Percentiles rank a stretch among this genome's conserved stretches.
Conservation (phyloP, 1,140 invertebrate genomes). For the Heliconius hewitsoni region DNA sequence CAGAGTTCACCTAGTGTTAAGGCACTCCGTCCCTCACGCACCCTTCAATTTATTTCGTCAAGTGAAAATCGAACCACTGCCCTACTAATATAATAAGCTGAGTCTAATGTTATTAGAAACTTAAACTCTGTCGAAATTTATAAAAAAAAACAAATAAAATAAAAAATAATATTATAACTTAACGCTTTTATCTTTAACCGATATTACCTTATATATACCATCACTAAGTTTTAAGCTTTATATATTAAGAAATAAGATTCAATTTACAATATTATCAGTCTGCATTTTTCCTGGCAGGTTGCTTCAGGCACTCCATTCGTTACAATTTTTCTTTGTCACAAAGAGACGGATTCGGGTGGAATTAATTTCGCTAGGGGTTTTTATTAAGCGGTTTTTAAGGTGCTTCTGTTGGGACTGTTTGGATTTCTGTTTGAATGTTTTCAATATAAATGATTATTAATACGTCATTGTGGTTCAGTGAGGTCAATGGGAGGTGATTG, state of each 20-base stretch:
- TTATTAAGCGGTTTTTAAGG: conserved; percentile 73
- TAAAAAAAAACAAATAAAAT: too few species aligned
- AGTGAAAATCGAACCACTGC: too few species aligned
- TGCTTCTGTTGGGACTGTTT: conserved; percentile 44
- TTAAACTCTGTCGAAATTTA: too few species aligned
- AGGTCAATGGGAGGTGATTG: neutral
- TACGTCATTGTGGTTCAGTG: neutral
- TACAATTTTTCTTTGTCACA: conserved; percentile 80
- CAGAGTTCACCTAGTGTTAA: too few species aligned
- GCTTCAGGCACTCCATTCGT: conserved; percentile 67
- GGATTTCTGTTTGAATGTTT: conserved; percentile 33
- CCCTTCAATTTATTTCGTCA: too few species aligned
- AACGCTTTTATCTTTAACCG: conserved; percentile 37
- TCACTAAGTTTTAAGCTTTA: too few species aligned
- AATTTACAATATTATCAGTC: conserved; percentile 29
- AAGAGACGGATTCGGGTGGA: conserved; percentile 73
- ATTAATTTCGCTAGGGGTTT: conserved; percentile 70
- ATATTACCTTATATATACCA: conserved; percentile 15
- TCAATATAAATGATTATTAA: conserved; percentile 8
- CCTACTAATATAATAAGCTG: too few species aligned
- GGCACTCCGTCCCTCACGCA: too few species aligned
- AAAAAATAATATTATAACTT: too few species aligned
- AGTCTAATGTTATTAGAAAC: too few species aligned
- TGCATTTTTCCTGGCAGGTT: conserved; percentile 59
- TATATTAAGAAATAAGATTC: conserved; percentile 27